Percentiles rank a stretch among this genome's conserved stretches.
These are phyloP conservation scores for Ptiloglossa arizonensis DNA, from an alignment of 1,140 invertebrate species.

Conservation along the genomic window DNA sequence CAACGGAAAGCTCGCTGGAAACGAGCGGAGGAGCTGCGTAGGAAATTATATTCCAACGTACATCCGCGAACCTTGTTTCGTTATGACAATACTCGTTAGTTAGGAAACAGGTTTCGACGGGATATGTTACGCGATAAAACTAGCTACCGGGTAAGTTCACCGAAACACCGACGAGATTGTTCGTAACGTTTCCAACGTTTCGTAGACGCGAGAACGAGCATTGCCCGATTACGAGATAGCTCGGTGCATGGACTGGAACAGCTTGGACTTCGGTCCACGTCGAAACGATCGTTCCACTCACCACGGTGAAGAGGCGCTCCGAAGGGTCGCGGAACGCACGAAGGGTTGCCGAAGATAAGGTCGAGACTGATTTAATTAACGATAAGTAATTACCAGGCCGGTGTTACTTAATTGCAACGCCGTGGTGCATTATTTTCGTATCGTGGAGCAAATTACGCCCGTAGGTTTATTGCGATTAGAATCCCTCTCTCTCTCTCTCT, in stretches of 20 bases:
- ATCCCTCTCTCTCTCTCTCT: conserved; percentile 36
- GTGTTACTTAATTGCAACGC: conserved; percentile 50
- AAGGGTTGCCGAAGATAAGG: conserved; percentile 41
- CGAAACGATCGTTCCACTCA: neutral
- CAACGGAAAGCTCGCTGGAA: too few relatives aligned
- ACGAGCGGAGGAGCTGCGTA: too few relatives aligned
- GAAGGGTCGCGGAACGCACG: conserved; percentile 23
- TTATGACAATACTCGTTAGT: too few relatives aligned
- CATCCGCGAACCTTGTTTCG: too few relatives aligned
- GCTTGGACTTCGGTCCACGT: neutral
- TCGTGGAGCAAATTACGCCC: conserved; percentile 42
- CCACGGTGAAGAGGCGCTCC: neutral
- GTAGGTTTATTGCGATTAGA: conserved; percentile 36
- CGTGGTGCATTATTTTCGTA: conserved; percentile 30
- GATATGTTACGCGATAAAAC: neutral
- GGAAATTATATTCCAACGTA: too few relatives aligned
- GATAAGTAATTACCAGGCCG: conserved; percentile 62
- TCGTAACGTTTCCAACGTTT: neutral
- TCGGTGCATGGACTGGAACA: too few relatives aligned
- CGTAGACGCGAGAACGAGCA: neutral
- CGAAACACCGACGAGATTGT: neutral
- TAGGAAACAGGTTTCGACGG: too few relatives aligned
- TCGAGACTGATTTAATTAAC: conserved; percentile 62
- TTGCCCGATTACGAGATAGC: conserved; percentile 7
- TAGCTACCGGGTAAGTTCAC: neutral